phyloP scores from a whole-genome alignment of 1,140 invertebrate genomes.

The Zaprionus kolodkinae region DNA sequence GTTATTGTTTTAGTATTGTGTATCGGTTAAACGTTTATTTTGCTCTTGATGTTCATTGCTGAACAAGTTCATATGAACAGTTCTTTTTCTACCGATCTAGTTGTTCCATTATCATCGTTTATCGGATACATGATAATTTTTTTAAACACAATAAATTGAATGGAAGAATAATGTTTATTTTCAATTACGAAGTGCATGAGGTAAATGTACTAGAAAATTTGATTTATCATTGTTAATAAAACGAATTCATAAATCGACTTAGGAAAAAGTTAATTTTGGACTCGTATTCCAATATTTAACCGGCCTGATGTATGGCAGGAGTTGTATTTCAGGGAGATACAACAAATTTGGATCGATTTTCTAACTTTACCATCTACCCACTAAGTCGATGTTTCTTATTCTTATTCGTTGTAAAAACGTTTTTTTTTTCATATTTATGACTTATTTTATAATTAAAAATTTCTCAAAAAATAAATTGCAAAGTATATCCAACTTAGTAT shows the following conservation, averaged over 20 bases:
- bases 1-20: not conserved
- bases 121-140: not conserved
- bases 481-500: constrained; percentile 87
- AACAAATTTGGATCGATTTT: too few relatives aligned
- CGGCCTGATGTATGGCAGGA: too few relatives aligned
- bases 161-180: too few relatives aligned
- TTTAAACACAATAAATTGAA: too few relatives aligned
- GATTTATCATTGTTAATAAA: too few relatives aligned
- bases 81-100: not conserved
- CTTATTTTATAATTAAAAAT: constrained; percentile 29
- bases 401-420: not conserved
- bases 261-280: too few relatives aligned
- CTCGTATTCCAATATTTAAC: too few relatives aligned
- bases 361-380: too few relatives aligned
- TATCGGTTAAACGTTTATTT: constrained; percentile 5
- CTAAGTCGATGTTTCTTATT: not conserved
- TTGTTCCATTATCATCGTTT: not conserved
- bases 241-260: too few relatives aligned
- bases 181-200: too few relatives aligned
- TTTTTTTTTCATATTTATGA: constrained; percentile 13
- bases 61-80: constrained; percentile 14
- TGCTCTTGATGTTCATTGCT: not conserved
- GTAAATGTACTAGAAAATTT: too few relatives aligned
- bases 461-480: constrained; percentile 11
- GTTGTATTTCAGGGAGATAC: too few relatives aligned